Conservation (phyloP, 2,888 invertebrate genomes). For the Molorchus minor region DNA sequence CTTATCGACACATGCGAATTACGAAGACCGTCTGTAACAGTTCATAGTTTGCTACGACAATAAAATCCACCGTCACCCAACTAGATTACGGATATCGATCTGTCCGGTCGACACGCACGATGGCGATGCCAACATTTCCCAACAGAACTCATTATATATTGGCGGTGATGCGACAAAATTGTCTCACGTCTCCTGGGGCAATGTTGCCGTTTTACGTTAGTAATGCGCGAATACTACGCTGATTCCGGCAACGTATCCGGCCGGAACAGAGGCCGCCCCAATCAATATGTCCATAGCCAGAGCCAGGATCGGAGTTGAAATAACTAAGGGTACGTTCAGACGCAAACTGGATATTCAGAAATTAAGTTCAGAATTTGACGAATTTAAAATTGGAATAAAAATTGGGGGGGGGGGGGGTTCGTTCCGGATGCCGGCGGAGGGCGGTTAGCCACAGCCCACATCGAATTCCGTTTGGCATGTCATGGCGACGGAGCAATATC, state of each 20-base stretch:
- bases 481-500: too few relatives aligned
- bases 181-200: not conserved
- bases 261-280: not conserved
- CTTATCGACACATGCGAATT: too few relatives aligned
- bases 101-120: conserved; percentile 10
- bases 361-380: too few relatives aligned
- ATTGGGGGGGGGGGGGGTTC: too few relatives aligned
- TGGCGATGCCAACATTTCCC: conserved; percentile 2
- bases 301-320: too few relatives aligned
- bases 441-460: not conserved
- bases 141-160: conserved; percentile 14
- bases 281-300: too few relatives aligned
- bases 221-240: not conserved
- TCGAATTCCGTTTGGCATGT: not conserved
- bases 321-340: too few relatives aligned
- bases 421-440: not conserved
- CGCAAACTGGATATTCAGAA: too few relatives aligned
- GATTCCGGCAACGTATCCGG: not conserved
- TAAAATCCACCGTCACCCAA: not conserved
- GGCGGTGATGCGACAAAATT: conserved; percentile 21
- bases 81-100: conserved; percentile 8
- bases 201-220: conserved; percentile 12
- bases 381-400: too few relatives aligned
- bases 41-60: not conserved
- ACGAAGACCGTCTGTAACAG: not conserved